Conservation (phyloP, 2,113 vertebrate species). For the Chloropsis cyanopogon region DNA sequence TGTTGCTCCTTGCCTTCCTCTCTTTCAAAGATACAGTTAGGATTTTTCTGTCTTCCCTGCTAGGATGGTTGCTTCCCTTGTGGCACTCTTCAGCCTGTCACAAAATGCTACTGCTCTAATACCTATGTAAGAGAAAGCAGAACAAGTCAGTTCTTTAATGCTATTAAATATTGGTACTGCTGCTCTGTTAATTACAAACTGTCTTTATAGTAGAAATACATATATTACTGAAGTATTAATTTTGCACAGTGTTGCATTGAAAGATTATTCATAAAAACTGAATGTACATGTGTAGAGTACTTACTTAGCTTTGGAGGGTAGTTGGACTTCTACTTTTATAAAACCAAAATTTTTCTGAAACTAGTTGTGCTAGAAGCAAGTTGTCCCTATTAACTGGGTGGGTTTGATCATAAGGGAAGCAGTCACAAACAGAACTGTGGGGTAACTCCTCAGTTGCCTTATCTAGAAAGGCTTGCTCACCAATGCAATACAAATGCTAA, state of each 20-base stretch:
- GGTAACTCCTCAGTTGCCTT: background rate
- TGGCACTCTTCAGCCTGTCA: background rate
- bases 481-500: background rate
- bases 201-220: background rate
- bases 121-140: background rate
- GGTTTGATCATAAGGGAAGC: background rate
- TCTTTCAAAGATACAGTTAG: background rate
- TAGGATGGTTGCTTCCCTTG: background rate
- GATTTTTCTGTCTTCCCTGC: background rate
- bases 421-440: background rate
- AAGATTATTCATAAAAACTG: background rate
- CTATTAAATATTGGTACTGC: background rate
- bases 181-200: background rate
- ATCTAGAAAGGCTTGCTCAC: background rate
- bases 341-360: background rate
- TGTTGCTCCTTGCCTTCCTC: background rate
- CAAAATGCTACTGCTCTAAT: background rate
- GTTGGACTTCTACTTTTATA: background rate
- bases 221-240: background rate
- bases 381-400: accelerated
- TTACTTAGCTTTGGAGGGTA: background rate
- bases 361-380: background rate
- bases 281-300: background rate
- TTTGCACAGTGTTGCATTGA: background rate
- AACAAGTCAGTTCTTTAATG: background rate